These are phyloP conservation scores for Dallia pectoralis DNA, from an alignment of 2,797 vertebrate genomes.

Conservation along the genomic window DNA sequence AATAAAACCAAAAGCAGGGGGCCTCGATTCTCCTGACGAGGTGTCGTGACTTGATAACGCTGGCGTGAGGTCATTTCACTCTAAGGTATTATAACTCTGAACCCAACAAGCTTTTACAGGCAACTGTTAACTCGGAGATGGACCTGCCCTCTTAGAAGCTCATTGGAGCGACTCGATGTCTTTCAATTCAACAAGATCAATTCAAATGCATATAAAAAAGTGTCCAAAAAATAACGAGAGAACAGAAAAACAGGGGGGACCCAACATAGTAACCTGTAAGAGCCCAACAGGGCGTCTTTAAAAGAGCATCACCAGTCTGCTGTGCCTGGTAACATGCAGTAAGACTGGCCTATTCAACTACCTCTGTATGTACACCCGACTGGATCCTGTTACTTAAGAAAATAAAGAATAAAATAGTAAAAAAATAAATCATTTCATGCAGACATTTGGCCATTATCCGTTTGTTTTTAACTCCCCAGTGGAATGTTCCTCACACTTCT, in stretches of 20 bases:
- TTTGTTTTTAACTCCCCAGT: constrained; percentile 67
- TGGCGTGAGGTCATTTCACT: constrained; percentile 29
- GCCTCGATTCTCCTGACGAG: not conserved
- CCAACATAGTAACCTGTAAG: constrained; percentile 32
- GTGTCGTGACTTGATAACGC: constrained; percentile 21
- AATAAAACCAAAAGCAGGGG: not conserved
- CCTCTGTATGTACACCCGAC: constrained; percentile 25
- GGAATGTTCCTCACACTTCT: constrained; percentile 93
- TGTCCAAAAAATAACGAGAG: constrained; percentile 31
- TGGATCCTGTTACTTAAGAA: constrained; percentile 38
- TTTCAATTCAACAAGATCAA: constrained; percentile 43
- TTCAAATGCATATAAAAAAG: constrained; percentile 58
- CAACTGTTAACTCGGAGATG: constrained; percentile 36
- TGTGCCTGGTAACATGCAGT: constrained; percentile 22
- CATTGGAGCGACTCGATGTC: constrained; percentile 32
- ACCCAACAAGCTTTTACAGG: constrained; percentile 34
- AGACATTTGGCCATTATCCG: constrained; percentile 60
- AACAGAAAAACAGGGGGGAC: constrained; percentile 27
- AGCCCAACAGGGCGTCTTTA: constrained; percentile 47
- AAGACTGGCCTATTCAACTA: constrained; percentile 24
- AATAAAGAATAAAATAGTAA: constrained; percentile 34
- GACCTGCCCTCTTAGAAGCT: constrained; percentile 50
- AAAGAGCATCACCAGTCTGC: constrained; percentile 2
- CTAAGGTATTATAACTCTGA: constrained; percentile 26
- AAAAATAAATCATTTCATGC: constrained; percentile 54